Conservation (phyloP, 2,888 invertebrate genomes). For the Amitus sp. region DNA sequence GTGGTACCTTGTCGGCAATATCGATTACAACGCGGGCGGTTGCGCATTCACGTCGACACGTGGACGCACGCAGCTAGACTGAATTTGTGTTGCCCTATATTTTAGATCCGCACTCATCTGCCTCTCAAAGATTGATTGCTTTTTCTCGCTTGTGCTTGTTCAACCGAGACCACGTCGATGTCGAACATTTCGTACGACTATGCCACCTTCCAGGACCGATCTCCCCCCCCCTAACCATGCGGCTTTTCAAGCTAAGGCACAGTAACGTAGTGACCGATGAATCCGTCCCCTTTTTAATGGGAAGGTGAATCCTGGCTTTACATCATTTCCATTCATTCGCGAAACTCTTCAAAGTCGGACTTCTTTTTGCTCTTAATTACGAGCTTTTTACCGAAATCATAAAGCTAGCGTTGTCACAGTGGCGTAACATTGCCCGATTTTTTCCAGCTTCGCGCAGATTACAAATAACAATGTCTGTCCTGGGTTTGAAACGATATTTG, state of each 20-base stretch:
- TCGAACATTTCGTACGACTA: constrained; percentile 34
- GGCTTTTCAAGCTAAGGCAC: not conserved
- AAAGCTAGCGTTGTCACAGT: too few species aligned
- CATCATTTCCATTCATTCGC: too few species aligned
- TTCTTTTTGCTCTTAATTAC: too few species aligned
- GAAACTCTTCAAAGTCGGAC: too few species aligned
- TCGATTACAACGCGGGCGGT: constrained; percentile 64
- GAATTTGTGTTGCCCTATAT: constrained; percentile 65
- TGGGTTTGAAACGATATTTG: too few species aligned
- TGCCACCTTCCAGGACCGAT: constrained; percentile 11
- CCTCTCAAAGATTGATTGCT: constrained; percentile 65
- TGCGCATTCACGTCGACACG: constrained; percentile 65
- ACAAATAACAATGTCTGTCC: too few species aligned
- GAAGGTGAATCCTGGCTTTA: too few species aligned
- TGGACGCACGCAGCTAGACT: constrained; percentile 61
- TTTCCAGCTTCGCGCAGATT: too few species aligned
- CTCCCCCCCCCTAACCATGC: constrained; percentile 2
- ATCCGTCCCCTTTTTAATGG: not conserved
- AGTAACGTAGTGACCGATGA: not conserved
- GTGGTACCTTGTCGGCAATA: constrained; percentile 65
- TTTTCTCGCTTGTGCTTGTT: constrained; percentile 46
- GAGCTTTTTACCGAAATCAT: too few species aligned
- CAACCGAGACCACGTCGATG: constrained; percentile 20
- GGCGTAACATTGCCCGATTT: too few species aligned
- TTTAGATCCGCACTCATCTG: constrained; percentile 63